Evolutionary conservation across 2,888 invertebrate species (phyloP).

Genomic region (Archips xylosteana): DNA sequence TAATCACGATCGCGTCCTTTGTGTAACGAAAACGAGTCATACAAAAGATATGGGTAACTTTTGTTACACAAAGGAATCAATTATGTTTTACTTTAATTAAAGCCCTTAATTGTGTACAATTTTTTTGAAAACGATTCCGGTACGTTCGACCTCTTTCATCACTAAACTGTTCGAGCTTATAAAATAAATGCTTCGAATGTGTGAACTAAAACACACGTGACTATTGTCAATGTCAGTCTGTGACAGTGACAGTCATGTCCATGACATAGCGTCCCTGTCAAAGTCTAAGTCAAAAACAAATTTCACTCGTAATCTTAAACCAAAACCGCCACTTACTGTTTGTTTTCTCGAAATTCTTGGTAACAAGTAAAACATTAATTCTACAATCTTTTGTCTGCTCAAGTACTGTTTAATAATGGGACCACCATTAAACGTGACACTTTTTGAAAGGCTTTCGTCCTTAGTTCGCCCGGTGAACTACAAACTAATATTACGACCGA

Average conservation of each 20-base stretch:
- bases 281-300: background rate
- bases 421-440: constrained; percentile 52
- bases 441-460: constrained; percentile 65
- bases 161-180: background rate
- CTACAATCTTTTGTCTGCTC: background rate
- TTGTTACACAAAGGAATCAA: no score
- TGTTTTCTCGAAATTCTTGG: constrained; percentile 3
- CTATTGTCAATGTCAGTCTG: background rate
- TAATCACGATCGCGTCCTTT: no score
- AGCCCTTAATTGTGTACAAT: no score
- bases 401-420: constrained; percentile 46
- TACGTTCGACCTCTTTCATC: background rate
- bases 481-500: constrained; percentile 64
- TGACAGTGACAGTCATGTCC: background rate
- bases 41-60: no score
- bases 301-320: background rate
- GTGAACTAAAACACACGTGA: background rate
- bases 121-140: no score
- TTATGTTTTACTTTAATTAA: no score
- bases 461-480: constrained; percentile 71
- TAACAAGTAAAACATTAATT: background rate
- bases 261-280: background rate
- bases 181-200: background rate
- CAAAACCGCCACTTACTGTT: background rate
- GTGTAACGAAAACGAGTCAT: no score